Evolutionary conservation across 2,888 invertebrate genomes (phyloP).

Genomic region (Apodemia duryi): DNA sequence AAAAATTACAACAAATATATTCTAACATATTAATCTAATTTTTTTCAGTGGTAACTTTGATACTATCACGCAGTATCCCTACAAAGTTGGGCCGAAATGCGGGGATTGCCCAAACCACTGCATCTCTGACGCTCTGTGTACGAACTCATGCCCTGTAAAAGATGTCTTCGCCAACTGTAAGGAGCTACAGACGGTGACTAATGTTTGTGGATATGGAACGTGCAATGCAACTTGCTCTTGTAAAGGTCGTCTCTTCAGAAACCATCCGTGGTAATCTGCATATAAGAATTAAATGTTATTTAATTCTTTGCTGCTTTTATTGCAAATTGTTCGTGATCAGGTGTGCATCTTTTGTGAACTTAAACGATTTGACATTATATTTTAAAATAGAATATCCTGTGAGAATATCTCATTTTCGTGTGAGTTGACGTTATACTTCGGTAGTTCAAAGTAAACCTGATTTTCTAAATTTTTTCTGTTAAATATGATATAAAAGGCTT

Average conservation of each 20-base stretch:
- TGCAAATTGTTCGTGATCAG: too few species aligned
- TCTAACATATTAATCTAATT: neutral
- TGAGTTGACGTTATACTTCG: neutral
- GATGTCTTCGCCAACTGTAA: conserved; percentile 87
- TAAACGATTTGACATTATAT: neutral
- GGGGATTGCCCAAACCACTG: conserved; percentile 82
- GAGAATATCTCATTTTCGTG: too few species aligned
- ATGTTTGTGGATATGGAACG: conserved; percentile 66
- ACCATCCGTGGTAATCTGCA: conserved; percentile 39
- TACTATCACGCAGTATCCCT: conserved; percentile 82
- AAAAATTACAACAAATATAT: neutral
- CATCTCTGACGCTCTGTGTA: conserved; percentile 83
- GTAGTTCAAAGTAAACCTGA: too few species aligned
- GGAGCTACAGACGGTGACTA: conserved; percentile 71
- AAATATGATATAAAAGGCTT: neutral
- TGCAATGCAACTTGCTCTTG: conserved; percentile 89
- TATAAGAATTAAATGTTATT: neutral
- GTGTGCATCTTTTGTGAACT: neutral
- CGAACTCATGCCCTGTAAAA: conserved; percentile 83
- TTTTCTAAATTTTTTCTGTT: neutral
- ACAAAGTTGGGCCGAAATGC: conserved; percentile 83
- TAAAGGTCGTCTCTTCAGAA: conserved; percentile 52
- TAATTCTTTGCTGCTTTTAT: too few species aligned
- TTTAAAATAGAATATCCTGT: neutral
- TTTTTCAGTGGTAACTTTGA: conserved; percentile 84